These are phyloP conservation scores for Mormyrus proboscirostris DNA, from an alignment of 2,797 vertebrate genomes.

Conservation along the genomic window DNA sequence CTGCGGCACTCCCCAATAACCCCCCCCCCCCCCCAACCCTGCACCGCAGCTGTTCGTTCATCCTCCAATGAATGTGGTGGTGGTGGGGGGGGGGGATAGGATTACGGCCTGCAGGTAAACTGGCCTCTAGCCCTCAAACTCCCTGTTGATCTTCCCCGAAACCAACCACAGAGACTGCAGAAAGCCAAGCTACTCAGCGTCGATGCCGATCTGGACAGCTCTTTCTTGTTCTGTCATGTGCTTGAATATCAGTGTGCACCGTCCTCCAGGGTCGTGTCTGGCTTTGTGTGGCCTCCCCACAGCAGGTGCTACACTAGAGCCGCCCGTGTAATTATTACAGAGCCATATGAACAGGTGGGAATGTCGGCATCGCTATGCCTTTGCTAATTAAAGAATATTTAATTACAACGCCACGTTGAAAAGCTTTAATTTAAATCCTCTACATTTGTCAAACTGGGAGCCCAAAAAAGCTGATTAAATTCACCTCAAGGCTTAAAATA, in stretches of 20 bases:
- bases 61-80: conserved; percentile 45
- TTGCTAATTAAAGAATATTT: conserved; percentile 6
- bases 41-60: conserved; percentile 44
- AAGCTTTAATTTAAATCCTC: conserved; percentile 9
- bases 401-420: background rate
- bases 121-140: background rate
- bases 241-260: background rate
- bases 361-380: background rate
- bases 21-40: conserved; percentile 29
- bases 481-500: background rate
- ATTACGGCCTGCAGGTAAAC: background rate
- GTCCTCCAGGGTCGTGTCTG: background rate
- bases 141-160: background rate
- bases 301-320: background rate
- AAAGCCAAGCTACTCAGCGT: background rate
- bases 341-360: background rate
- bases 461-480: background rate
- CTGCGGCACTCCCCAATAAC: conserved; percentile 67
- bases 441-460: background rate
- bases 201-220: background rate
- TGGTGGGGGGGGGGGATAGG: background rate
- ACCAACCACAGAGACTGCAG: background rate
- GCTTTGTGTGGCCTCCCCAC: background rate
- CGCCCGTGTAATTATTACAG: background rate
- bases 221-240: background rate